phyloP scores from a whole-genome alignment of 2,888 invertebrate genomes.

The Fragum sueziense region DNA sequence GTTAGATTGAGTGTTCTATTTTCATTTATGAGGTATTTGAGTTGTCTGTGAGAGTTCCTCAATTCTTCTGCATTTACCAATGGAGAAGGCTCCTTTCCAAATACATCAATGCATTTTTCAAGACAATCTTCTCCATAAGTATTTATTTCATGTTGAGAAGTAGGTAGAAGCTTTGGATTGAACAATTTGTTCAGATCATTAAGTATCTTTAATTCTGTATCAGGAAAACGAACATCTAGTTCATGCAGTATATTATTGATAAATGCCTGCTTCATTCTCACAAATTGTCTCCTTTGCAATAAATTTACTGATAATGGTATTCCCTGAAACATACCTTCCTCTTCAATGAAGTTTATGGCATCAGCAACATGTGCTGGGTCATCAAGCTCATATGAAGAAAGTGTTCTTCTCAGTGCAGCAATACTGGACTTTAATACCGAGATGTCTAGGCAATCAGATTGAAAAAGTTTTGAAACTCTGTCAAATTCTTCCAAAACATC shows the following conservation, averaged over 20 bases:
- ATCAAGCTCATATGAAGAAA: conserved; percentile 6
- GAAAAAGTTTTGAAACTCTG: conserved; percentile 2
- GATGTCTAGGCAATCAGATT: conserved; percentile 12
- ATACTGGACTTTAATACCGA: conserved; percentile 17
- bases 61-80: not conserved
- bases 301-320: not conserved
- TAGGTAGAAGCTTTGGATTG: conserved; percentile 31
- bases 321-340: not conserved
- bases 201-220: conserved; percentile 24
- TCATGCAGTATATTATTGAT: conserved; percentile 19
- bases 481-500: not conserved
- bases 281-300: not conserved
- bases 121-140: not conserved
- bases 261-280: conserved; percentile 8
- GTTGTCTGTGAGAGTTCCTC: not conserved
- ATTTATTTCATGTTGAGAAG: not conserved
- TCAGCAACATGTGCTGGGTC: not conserved
- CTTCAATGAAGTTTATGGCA: conserved; percentile 16
- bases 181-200: conserved; percentile 30
- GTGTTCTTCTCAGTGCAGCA: conserved; percentile 3
- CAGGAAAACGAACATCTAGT: conserved; percentile 37
- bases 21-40: not conserved
- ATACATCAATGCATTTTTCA: not conserved
- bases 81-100: not conserved
- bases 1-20: not conserved